Conservation (phyloP, 1,140 invertebrate genomes). For the Drosophila sp. region DNA sequence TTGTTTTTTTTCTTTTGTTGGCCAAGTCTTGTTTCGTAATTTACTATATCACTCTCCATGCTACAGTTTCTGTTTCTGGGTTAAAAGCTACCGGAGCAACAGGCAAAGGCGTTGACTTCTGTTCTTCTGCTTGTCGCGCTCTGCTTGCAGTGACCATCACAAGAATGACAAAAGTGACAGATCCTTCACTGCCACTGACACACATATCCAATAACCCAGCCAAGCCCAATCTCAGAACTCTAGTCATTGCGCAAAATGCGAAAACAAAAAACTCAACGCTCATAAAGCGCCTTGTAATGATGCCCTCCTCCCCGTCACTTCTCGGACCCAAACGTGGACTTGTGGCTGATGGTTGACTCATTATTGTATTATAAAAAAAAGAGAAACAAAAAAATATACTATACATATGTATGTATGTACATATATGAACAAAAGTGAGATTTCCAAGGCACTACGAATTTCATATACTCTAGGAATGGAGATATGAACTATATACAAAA, state of each 20-base stretch:
- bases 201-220: constrained; percentile 68
- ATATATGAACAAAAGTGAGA: neutral
- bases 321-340: constrained; percentile 19
- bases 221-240: constrained; percentile 45
- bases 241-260: constrained; percentile 45
- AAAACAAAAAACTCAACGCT: constrained; percentile 10
- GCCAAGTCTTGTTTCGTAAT: constrained; percentile 50
- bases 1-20: constrained; percentile 32
- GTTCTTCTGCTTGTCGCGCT: constrained; percentile 30
- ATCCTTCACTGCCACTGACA: constrained; percentile 76
- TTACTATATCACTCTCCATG: constrained; percentile 7
- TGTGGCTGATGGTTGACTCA: constrained; percentile 70
- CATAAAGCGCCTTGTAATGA: constrained; percentile 44
- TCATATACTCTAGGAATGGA: neutral
- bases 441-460: neutral
- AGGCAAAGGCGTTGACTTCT: constrained; percentile 24
- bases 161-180: constrained; percentile 45
- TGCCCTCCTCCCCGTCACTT: neutral
- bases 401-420: constrained; percentile 1
- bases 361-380: constrained; percentile 60
- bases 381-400: too few species aligned
- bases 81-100: constrained; percentile 20
- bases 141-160: constrained; percentile 61
- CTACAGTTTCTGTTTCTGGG: constrained; percentile 41
- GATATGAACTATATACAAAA: too few species aligned